A percentile compares a stretch with the other conserved stretches of the same genome.
Conservation (phyloP, 2,888 invertebrate species). For the Yponomeuta malinellus region DNA sequence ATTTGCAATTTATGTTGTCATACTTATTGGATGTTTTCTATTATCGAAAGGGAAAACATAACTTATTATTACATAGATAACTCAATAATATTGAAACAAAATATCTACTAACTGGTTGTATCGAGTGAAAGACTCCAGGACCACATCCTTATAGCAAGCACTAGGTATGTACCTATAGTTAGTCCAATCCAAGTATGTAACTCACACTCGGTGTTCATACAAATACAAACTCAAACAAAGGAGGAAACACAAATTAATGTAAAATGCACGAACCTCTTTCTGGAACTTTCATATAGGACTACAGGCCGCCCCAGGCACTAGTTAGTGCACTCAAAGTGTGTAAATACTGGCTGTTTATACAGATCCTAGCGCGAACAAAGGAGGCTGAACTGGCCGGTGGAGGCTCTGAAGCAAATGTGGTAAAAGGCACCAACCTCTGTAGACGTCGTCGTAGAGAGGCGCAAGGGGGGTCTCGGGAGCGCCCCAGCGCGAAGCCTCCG, state of each 20-base stretch:
- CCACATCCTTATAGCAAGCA: neutral
- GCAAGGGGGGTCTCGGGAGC: constrained; percentile 78
- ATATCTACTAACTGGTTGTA: no score
- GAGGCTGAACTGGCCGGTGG: neutral
- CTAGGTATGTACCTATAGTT: neutral
- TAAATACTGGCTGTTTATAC: neutral
- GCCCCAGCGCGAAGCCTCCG: constrained; percentile 77
- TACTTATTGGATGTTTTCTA: no score
- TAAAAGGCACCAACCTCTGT: constrained; percentile 62
- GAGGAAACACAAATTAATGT: neutral
- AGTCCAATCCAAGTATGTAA: neutral
- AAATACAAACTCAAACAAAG: neutral
- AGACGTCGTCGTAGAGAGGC: constrained; percentile 80
- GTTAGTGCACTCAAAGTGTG: neutral
- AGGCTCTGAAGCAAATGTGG: constrained; percentile 24
- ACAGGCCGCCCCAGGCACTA: neutral
- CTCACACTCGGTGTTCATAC: neutral
- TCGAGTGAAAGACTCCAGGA: neutral
- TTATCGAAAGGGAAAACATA: no score
- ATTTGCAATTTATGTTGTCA: no score
- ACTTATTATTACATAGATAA: no score
- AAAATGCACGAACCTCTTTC: neutral
- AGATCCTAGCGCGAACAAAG: neutral
- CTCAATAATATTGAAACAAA: no score
- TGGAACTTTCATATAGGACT: neutral